Base-by-base conservation (phyloP, 2,113 vertebrate genomes). In the Otis tarda region DNA sequence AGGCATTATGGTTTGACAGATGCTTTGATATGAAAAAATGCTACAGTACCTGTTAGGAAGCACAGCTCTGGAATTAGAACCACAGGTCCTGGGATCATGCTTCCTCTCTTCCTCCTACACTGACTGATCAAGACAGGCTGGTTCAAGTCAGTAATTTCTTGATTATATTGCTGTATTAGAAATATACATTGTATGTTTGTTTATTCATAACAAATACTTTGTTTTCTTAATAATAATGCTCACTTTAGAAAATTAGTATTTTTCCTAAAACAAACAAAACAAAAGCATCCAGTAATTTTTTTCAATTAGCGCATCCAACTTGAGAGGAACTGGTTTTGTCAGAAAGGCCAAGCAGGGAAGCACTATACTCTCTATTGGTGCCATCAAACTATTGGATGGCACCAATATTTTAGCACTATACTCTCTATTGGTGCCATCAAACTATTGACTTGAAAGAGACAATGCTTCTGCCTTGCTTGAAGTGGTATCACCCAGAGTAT, bases 31-130 rank as follows among this genome's bases (percentile, higher is more conserved):
- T 4, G 21, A 73, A 57, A 59, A 75, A 74, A 55, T 12, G 23
- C 41, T 18, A 37, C 8, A 67, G 49, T 96, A 99, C 99, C 99
- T 98, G 99, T 99, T 5, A 99, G 97, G 87, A 98, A 99, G 97
- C 99, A 99, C 60, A 99, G 98, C 82, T 99, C 99, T 10, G 99
- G 99, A 68, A 99, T 96, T 7, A 99, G 98, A 97, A 98, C 92
- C 39, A 98, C 98, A 0, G 99, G 98, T 33, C 98, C 98, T 4
- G 97, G 93, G 30, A 98, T 80, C 1, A 93, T 75, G 14, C 41
- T 98, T 24, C 98, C 98, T 5, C 97, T 97, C 53, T 24, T 85
- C 64, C 74, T 98, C 95, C 98, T 99, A 39, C 98, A 95, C 25
- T 99, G 97, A 92, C 99, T 99, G 79, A 99, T 82, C 95, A 99